phyloP scores from a whole-genome alignment of 2,797 vertebrate genomes.

The Steatocranus sp. region DNA sequence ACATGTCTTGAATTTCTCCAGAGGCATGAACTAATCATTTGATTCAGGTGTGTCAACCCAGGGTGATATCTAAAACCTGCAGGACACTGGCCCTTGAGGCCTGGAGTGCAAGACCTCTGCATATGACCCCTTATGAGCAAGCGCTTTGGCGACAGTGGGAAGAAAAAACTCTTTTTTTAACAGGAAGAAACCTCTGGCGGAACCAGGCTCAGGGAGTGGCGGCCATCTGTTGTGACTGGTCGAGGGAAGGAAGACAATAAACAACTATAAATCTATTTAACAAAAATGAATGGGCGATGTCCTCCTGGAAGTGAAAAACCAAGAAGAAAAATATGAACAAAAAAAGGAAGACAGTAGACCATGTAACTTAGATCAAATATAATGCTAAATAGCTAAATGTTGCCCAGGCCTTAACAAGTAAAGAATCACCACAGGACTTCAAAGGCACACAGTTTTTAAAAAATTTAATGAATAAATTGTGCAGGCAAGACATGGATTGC shows the following conservation, averaged over 20 bases:
- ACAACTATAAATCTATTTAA: background rate
- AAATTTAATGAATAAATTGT: background rate
- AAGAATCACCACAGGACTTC: accelerated
- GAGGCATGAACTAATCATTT: background rate
- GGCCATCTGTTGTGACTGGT: background rate
- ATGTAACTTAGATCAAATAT: background rate
- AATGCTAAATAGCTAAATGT: background rate
- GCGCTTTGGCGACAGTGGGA: accelerated
- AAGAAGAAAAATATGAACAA: background rate
- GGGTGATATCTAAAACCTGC: background rate
- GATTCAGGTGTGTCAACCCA: background rate
- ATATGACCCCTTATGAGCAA: background rate
- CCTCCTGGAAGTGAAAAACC: background rate
- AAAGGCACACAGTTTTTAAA: background rate
- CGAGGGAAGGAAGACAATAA: background rate
- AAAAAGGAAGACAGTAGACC: background rate
- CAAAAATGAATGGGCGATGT: accelerated
- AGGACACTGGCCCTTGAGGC: accelerated
- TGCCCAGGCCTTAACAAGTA: background rate
- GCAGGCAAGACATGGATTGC: background rate
- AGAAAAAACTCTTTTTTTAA: background rate
- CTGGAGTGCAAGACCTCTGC: background rate
- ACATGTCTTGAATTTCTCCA: background rate
- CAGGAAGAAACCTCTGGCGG: background rate
- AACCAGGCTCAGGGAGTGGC: background rate